Conservation (phyloP, 2,113 vertebrate genomes). For the Butastur rufipennis region DNA sequence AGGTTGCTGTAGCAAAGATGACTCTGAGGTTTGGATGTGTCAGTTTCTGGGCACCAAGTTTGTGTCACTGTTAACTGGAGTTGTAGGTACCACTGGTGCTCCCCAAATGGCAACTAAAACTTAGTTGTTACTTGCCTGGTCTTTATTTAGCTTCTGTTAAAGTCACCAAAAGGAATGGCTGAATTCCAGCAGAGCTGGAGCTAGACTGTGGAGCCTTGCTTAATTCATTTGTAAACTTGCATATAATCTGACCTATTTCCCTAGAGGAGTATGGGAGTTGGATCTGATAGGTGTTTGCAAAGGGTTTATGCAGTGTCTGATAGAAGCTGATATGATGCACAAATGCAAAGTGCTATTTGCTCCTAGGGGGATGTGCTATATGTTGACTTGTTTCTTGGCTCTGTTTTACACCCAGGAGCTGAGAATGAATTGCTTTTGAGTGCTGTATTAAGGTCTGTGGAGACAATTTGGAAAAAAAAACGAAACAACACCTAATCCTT, state of each 20-base stretch:
- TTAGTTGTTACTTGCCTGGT: neutral
- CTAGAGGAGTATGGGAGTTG: neutral
- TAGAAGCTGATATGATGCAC: neutral
- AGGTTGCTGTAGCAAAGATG: neutral
- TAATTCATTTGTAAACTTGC: constrained; percentile 1
- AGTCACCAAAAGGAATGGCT: neutral
- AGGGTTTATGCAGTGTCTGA: neutral
- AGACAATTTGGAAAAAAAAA: neutral
- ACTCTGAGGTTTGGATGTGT: neutral
- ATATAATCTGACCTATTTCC: neutral
- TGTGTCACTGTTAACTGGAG: neutral
- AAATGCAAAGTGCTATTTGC: neutral
- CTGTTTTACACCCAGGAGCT: neutral
- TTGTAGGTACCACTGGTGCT: neutral
- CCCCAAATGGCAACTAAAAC: neutral
- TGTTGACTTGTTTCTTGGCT: neutral
- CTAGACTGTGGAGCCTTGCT: neutral
- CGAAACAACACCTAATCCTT: neutral
- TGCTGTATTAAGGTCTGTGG: neutral
- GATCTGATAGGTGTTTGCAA: neutral
- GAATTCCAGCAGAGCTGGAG: neutral
- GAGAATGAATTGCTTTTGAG: neutral
- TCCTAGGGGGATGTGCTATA: neutral
- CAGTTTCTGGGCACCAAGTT: neutral
- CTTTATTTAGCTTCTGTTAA: neutral